Evolutionary conservation across 2,888 invertebrate species (phyloP).

Genomic region (Rhogogaster chlorosoma): DNA sequence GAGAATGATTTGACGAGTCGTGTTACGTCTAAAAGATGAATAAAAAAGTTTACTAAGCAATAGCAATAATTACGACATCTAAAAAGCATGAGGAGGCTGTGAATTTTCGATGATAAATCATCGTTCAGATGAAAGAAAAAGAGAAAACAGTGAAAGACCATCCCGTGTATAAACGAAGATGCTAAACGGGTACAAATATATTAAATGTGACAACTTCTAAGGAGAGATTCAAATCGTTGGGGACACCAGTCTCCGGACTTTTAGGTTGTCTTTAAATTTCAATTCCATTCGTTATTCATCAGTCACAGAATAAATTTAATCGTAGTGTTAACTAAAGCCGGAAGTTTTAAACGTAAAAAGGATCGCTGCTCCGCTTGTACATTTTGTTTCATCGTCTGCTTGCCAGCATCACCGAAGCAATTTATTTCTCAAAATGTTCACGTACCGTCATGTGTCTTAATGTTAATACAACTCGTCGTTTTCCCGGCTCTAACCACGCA

Average conservation of each 20-base stretch:
- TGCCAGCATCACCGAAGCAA: neutral
- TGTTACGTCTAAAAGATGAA: neutral
- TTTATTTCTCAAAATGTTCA: conserved; percentile 12
- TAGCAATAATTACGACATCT: neutral
- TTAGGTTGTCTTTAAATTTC: neutral
- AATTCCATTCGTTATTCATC: neutral
- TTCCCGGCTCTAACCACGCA: conserved; percentile 5
- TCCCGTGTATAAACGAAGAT: neutral
- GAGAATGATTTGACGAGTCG: conserved; percentile 8
- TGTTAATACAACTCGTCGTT: conserved; percentile 28
- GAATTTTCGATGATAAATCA: neutral
- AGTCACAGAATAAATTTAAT: conserved; percentile 1
- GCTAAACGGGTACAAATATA: neutral
- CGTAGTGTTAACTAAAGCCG: neutral
- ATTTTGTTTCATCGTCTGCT: neutral
- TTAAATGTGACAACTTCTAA: conserved; percentile 1
- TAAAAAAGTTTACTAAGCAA: neutral
- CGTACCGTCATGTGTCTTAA: neutral
- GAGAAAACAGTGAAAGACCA: neutral
- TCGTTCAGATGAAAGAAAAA: neutral
- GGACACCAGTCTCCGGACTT: neutral
- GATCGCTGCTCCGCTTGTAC: neutral
- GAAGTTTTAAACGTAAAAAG: neutral
- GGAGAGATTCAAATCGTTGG: neutral
- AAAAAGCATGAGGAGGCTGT: neutral